Evolutionary conservation across 2,113 vertebrate genomes (phyloP).

Genomic region (Phylloscopus trochiloides): DNA sequence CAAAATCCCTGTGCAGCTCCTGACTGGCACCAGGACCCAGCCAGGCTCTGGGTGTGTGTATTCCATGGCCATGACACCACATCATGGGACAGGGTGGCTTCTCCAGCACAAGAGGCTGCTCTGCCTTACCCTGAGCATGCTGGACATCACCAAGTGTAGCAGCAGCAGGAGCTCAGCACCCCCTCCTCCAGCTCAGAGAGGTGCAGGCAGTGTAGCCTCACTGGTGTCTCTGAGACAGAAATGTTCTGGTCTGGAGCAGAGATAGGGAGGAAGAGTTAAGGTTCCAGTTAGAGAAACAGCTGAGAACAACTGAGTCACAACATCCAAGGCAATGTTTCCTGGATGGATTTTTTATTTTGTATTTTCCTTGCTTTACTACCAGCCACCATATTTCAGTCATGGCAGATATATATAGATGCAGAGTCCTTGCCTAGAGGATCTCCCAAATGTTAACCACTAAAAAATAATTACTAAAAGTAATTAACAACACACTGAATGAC

Average conservation of each 20-base stretch:
- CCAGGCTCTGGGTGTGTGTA: neutral
- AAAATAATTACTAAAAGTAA: neutral
- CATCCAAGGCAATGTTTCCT: neutral
- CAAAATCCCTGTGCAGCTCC: neutral
- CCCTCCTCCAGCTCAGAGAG: slow-evolving; percentile 46
- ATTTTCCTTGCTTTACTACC: neutral
- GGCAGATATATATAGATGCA: neutral
- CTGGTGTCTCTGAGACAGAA: neutral
- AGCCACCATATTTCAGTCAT: neutral
- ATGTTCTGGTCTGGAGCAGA: neutral
- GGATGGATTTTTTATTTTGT: neutral
- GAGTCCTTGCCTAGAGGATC: neutral
- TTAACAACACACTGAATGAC: neutral
- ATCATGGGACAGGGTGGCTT: neutral
- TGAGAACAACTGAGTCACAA: neutral
- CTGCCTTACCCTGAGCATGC: slow-evolving; percentile 40
- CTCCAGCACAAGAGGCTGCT: neutral
- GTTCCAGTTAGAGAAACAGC: neutral
- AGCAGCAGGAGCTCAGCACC: slow-evolving; percentile 35
- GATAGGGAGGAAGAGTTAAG: neutral
- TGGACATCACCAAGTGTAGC: slow-evolving; percentile 42
- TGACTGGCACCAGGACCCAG: neutral
- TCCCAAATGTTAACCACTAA: neutral
- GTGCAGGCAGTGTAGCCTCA: slow-evolving; percentile 17
- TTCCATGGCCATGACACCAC: neutral